Percentiles rank a stretch among this genome's conserved stretches.
Conservation (phyloP, 2,113 vertebrate species). For the Corythornis vintsioides region DNA sequence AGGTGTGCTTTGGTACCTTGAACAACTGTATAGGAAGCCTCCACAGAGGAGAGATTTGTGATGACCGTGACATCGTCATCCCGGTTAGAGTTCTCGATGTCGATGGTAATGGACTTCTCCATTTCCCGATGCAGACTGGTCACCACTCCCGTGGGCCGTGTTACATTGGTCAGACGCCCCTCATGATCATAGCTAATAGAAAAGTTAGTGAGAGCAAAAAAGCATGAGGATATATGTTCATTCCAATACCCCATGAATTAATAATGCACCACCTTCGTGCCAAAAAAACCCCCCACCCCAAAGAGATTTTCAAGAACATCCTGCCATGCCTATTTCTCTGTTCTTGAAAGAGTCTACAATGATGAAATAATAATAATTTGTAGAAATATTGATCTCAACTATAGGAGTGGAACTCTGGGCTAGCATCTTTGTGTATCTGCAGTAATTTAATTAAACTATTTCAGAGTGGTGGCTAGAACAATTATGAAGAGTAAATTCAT, state of each 20-base stretch:
- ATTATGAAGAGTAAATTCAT: not conserved
- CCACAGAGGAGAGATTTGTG: slow-evolving; percentile 97
- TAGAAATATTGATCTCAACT: slow-evolving; percentile 11
- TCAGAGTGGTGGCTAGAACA: not conserved
- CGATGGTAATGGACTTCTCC: slow-evolving; percentile 97
- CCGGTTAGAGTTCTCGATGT: slow-evolving; percentile 97
- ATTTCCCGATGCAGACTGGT: slow-evolving; percentile 98
- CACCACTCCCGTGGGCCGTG: slow-evolving; percentile 96
- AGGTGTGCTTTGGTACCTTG: slow-evolving; percentile 84
- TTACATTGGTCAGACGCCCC: slow-evolving; percentile 96
- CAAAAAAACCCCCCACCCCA: slow-evolving; percentile 26
- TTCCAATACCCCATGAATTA: slow-evolving; percentile 58
- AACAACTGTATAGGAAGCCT: slow-evolving; percentile 97
- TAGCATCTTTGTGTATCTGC: not conserved
- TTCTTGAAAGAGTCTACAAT: slow-evolving; percentile 51
- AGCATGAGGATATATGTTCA: slow-evolving; percentile 58
- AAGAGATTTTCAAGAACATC: slow-evolving; percentile 61
- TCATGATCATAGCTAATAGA: slow-evolving; percentile 93
- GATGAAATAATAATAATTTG: slow-evolving; percentile 7
- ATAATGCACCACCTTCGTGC: slow-evolving; percentile 48
- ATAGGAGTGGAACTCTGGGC: not conserved
- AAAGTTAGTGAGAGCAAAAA: slow-evolving; percentile 68
- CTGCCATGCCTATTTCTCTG: slow-evolving; percentile 27
- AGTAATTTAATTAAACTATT: not conserved
- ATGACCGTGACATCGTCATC: slow-evolving; percentile 98